Evolutionary conservation across 2,113 vertebrate genomes (phyloP).

Genomic region (Nyctereutes procyonoides): DNA sequence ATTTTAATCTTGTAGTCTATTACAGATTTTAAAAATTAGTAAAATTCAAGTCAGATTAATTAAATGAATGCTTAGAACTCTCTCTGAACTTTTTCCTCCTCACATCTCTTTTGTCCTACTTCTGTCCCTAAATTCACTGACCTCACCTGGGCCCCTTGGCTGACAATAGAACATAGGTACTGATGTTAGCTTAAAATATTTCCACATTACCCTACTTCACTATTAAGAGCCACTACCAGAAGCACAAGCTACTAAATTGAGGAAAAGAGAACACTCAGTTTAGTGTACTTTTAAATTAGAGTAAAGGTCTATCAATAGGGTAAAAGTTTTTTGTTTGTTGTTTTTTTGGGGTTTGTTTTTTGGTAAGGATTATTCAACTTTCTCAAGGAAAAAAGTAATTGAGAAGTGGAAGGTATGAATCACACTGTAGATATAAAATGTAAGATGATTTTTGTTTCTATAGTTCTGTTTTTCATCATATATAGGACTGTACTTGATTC

Average conservation of each 20-base stretch:
- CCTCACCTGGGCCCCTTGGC: neutral
- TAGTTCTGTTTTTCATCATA: neutral
- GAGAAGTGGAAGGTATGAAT: neutral
- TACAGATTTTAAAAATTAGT: neutral
- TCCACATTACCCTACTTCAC: neutral
- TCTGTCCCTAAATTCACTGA: neutral
- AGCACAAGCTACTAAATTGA: neutral
- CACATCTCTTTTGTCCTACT: neutral
- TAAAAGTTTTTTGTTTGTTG: neutral
- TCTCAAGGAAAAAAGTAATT: neutral
- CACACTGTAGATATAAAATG: neutral
- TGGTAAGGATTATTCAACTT: neutral
- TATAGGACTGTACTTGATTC: neutral
- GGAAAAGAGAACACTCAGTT: neutral
- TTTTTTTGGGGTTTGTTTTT: neutral
- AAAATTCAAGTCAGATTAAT: neutral
- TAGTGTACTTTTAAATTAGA: neutral
- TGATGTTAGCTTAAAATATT: neutral
- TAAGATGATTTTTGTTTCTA: neutral
- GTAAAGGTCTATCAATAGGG: neutral
- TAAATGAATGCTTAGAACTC: neutral
- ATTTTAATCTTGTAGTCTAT: neutral
- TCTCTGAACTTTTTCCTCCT: neutral
- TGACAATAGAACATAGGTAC: too few species aligned
- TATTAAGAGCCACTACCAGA: neutral